These are phyloP conservation scores for Diarsia mendica DNA, from an alignment of 2,888 invertebrate species.

Conservation along the genomic window DNA sequence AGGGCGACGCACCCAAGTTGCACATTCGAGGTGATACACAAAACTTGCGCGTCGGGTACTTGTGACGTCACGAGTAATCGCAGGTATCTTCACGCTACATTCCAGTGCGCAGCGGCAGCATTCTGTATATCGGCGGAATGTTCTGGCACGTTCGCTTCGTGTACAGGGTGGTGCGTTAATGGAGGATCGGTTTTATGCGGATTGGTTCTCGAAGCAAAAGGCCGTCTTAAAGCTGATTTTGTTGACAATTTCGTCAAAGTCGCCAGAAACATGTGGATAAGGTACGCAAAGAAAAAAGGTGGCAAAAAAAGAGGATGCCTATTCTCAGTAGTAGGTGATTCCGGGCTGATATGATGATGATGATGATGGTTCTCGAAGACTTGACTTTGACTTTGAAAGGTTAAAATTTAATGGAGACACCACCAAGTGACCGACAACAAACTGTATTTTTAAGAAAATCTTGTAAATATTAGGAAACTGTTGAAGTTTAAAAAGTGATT, in stretches of 20 bases:
- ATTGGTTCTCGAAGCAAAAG: background rate
- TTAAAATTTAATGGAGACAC: background rate
- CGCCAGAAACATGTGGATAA: too few relatives aligned
- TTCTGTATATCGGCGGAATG: slow-evolving; percentile 67
- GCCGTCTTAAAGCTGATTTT: too few relatives aligned
- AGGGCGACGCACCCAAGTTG: background rate
- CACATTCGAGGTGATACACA: slow-evolving; percentile 33
- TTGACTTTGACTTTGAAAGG: too few relatives aligned
- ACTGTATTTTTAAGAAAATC: background rate
- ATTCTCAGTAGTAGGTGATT: too few relatives aligned
- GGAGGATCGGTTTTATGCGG: background rate
- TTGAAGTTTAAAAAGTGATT: background rate
- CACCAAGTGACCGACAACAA: too few relatives aligned
- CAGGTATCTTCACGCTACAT: slow-evolving; percentile 61
- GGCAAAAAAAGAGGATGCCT: too few relatives aligned
- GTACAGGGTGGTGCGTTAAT: slow-evolving; percentile 29
- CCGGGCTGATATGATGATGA: too few relatives aligned
- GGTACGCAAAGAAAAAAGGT: too few relatives aligned
- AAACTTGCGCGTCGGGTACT: slow-evolving; percentile 40
- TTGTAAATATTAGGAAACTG: background rate
- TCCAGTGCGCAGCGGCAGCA: slow-evolving; percentile 63
- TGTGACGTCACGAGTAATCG: slow-evolving; percentile 40
- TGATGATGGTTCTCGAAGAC: background rate
- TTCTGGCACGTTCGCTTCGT: slow-evolving; percentile 64
- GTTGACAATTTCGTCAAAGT: too few relatives aligned